These are phyloP conservation scores for Herminia tarsipennalis DNA, from an alignment of 2,888 invertebrate species.

Conservation along the genomic window DNA sequence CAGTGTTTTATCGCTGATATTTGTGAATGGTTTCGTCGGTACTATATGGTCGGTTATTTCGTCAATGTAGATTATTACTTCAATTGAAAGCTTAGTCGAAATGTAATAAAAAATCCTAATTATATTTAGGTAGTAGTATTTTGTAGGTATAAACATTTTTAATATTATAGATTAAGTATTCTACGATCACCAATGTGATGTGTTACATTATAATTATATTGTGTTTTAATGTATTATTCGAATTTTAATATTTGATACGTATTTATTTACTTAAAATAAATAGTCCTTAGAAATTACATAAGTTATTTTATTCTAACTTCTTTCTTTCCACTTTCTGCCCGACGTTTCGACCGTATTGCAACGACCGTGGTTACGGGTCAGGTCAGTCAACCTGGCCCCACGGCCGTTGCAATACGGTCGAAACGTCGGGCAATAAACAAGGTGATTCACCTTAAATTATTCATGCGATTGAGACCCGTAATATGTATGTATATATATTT, in stretches of 20 bases:
- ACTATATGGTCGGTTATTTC: too few species aligned
- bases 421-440: too few species aligned
- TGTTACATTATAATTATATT: too few species aligned
- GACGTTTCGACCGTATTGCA: too few species aligned
- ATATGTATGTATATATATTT: too few species aligned
- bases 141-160: not conserved
- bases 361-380: too few species aligned
- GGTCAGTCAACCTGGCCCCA: too few species aligned
- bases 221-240: slow-evolving; percentile 25
- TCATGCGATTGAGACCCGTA: too few species aligned
- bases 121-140: slow-evolving; percentile 1
- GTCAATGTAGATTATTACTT: too few species aligned
- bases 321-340: too few species aligned
- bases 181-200: slow-evolving; percentile 23
- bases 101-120: not conserved
- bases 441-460: too few species aligned
- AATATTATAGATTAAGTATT: slow-evolving; percentile 9
- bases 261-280: slow-evolving; percentile 32
- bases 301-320: slow-evolving; percentile 13
- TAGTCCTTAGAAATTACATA: slow-evolving; percentile 13
- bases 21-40: not conserved
- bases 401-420: too few species aligned
- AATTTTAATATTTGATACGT: slow-evolving; percentile 25
- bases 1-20: not conserved
- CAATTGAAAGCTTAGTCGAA: not conserved